These are phyloP conservation scores for Athene cunicularia DNA, from an alignment of 2,113 vertebrate species.

Conservation along the genomic window DNA sequence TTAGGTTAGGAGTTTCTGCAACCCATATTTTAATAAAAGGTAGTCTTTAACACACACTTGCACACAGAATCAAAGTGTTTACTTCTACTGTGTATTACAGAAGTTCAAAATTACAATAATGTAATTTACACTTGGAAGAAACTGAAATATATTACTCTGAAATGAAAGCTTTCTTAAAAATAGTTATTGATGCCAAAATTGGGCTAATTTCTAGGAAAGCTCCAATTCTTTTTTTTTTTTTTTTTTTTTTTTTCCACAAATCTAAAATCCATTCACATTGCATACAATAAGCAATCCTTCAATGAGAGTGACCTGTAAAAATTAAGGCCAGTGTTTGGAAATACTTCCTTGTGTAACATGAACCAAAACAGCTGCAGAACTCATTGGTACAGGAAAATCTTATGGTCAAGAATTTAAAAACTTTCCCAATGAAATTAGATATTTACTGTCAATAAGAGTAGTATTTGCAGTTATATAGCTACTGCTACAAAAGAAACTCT, in stretches of 20 bases:
- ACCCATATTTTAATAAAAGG: neutral
- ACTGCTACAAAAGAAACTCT: neutral
- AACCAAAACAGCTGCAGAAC: neutral
- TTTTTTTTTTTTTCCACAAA: too few relatives aligned
- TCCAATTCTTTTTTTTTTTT: too few relatives aligned
- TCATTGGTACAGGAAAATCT: neutral
- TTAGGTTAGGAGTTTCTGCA: neutral
- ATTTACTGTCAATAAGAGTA: neutral
- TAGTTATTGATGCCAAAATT: neutral
- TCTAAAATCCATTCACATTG: neutral
- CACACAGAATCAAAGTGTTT: neutral
- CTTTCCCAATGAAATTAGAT: neutral
- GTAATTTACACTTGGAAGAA: neutral
- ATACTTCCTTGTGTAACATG: neutral
- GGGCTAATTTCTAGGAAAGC: neutral
- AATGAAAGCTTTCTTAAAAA: neutral
- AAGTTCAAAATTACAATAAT: neutral
- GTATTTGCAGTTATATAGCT: neutral
- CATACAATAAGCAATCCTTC: neutral
- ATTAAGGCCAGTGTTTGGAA: neutral
- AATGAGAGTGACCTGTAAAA: neutral
- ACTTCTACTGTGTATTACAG: neutral
- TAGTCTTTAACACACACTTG: neutral
- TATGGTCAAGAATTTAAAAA: neutral
- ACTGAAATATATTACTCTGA: neutral